Conservation (phyloP, 2,113 vertebrate genomes). For the Todiramphus saurophagus region DNA sequence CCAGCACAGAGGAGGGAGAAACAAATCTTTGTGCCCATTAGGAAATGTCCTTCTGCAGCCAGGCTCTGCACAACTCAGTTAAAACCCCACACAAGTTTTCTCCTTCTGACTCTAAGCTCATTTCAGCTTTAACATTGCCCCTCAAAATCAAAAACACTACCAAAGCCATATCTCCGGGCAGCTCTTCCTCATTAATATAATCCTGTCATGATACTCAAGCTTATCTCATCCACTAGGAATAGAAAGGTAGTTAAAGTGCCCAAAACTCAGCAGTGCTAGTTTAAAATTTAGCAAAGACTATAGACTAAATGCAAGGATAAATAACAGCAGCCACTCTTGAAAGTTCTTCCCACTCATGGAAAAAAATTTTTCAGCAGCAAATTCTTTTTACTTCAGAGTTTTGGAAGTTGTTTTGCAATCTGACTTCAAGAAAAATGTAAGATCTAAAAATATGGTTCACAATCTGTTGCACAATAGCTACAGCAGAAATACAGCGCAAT, state of each 20-base stretch:
- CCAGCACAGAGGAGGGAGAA: background rate
- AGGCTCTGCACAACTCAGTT: background rate
- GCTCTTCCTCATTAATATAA: background rate
- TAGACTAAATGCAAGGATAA: background rate
- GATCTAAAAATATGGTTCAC: slow-evolving; percentile 43
- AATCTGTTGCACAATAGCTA: slow-evolving; percentile 58
- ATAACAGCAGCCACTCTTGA: background rate
- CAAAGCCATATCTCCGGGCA: background rate
- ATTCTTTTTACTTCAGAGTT: slow-evolving; percentile 39
- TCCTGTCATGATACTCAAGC: background rate
- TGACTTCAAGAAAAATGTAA: slow-evolving; percentile 31
- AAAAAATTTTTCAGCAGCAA: background rate
- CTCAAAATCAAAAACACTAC: background rate
- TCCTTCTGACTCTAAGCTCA: background rate
- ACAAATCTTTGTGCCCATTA: background rate
- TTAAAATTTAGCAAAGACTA: background rate
- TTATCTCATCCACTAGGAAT: background rate
- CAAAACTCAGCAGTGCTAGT: background rate
- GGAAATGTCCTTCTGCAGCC: background rate
- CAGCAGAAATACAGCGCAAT: slow-evolving; percentile 16
- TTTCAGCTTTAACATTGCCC: background rate
- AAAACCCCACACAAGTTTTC: background rate
- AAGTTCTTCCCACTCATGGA: background rate
- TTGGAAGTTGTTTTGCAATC: slow-evolving; percentile 48
- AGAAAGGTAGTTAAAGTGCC: background rate